Evolutionary conservation across 2,888 invertebrate genomes (phyloP), one percentile per base, ranked within the genome.

Genomic region (Tolmerus cingulatus): DNA sequence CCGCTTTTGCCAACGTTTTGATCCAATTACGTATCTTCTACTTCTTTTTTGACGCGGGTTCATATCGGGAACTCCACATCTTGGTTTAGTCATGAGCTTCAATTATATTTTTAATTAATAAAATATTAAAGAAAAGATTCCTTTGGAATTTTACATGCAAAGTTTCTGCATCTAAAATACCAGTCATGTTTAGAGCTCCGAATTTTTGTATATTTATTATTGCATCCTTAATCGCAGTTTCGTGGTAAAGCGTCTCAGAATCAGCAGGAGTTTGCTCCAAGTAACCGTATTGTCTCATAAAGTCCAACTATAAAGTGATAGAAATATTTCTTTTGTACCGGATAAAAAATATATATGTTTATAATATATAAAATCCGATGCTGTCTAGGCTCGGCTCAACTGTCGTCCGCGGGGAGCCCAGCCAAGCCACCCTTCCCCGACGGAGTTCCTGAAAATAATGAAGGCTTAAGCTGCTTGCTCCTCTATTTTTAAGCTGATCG

Each of bases 41-140:
- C 89, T 90, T 88, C 95, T 89, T 0, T 7, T 86, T 27, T 88
- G 90, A 9, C 89, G 90, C 88, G 90, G 89, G 0, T 93, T 91
- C 9, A 96, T 93, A 90, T 96, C 97, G 77, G 95, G 95, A 1
- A 96, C 95, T 4, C 97, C 97, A 91, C 96, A 96, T 30, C 96
- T 93, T 74, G 94, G 95, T 81, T 93, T 94, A 78, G 92, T 93
- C 92, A 96, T 94, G 30, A 96, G 93, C 95, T 85, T 43, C 43
- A 74, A 27, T 76, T 46, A 27, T 46, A 1, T 40, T 46, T 43
- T n/a, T 37, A 37, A 84, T 84, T 74, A 27, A 14, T n/a, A n/a
- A 78, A 40, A n/a, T 2, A 16, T 51, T 51, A 1, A 5, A 40
- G n/a, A n/a, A n/a, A n/a, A 85, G 66, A 79, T 82, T 82, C 86